phyloP scores from a whole-genome alignment of 2,888 invertebrate genomes.

The Drosophila cyrtoloma region DNA sequence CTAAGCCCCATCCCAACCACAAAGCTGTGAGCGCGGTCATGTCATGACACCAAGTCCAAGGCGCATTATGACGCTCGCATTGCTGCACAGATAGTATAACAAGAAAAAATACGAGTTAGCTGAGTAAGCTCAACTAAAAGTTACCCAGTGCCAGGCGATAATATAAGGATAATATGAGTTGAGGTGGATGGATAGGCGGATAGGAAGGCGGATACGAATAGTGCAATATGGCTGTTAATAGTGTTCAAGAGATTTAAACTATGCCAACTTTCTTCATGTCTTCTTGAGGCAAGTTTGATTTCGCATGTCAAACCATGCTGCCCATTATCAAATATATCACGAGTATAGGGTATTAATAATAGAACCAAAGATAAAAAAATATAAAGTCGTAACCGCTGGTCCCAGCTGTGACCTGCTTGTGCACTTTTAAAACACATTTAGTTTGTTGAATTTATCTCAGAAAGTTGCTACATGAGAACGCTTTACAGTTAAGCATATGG shows the following conservation, averaged over 20 bases:
- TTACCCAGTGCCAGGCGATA: not conserved
- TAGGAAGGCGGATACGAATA: not conserved
- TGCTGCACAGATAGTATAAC: slow-evolving; percentile 19
- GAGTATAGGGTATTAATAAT: slow-evolving; percentile 3
- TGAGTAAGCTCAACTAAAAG: not conserved
- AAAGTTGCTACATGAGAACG: slow-evolving; percentile 7
- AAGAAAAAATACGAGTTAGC: slow-evolving; percentile 14
- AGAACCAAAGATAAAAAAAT: slow-evolving; percentile 13
- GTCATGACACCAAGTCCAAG: slow-evolving; percentile 58
- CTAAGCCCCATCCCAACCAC: slow-evolving; percentile 33
- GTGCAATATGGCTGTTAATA: not conserved
- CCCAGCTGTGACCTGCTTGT: slow-evolving; percentile 65
- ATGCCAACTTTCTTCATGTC: not conserved
- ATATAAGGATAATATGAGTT: not conserved
- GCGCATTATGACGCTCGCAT: slow-evolving; percentile 70
- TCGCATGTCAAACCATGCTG: not conserved
- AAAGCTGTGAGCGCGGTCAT: slow-evolving; percentile 20
- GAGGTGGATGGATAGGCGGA: not conserved
- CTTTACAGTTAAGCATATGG: not conserved
- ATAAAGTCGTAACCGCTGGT: slow-evolving; percentile 37
- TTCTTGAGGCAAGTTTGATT: not conserved
- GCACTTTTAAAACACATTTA: slow-evolving; percentile 45
- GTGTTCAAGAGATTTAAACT: not conserved
- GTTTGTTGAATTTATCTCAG: slow-evolving; percentile 14
- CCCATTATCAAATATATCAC: not conserved